Percentiles rank a stretch among this genome's conserved stretches.
Evolutionary conservation across 1,140 invertebrate genomes (phyloP).

Genomic region (Meloidogyne hapla): DNA sequence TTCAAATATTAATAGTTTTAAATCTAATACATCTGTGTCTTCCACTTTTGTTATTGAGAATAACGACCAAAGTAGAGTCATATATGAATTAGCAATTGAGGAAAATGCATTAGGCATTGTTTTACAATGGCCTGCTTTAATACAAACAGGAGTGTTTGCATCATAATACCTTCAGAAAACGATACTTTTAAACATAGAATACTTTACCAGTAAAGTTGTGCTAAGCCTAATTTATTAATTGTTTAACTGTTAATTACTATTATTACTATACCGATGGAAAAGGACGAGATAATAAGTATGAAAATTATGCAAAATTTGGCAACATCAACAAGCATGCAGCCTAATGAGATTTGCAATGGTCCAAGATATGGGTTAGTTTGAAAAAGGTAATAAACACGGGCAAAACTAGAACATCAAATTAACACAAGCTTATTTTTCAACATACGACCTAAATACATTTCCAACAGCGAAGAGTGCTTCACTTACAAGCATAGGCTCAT

Average conservation of each 20-base stretch:
- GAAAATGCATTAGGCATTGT: constrained; percentile 56
- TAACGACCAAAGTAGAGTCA: constrained; percentile 69
- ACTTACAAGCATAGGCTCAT: constrained; percentile 63
- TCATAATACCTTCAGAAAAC: constrained; percentile 52
- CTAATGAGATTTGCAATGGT: constrained; percentile 68
- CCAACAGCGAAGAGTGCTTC: constrained; percentile 64
- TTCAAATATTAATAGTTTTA: constrained; percentile 23
- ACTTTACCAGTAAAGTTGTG: constrained; percentile 66
- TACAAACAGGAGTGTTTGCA: constrained; percentile 50
- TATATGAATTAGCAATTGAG: constrained; percentile 67
- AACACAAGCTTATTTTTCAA: constrained; percentile 66
- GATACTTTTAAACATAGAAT: not conserved
- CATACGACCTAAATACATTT: constrained; percentile 68
- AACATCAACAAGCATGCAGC: constrained; percentile 69
- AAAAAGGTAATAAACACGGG: constrained; percentile 64
- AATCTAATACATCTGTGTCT: constrained; percentile 60
- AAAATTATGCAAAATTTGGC: constrained; percentile 69
- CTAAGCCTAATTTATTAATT: constrained; percentile 63
- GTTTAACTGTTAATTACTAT: too few relatives aligned
- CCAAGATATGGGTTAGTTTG: constrained; percentile 67
- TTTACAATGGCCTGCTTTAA: constrained; percentile 41
- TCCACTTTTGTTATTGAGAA: constrained; percentile 67
- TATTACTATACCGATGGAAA: constrained; percentile 58
- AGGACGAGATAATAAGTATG: constrained; percentile 67
- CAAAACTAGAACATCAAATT: constrained; percentile 53